Percentiles rank a stretch among this genome's conserved stretches.
phyloP scores from a whole-genome alignment of 2,113 vertebrate genomes.

The Tetraodon nigroviridis region DNA sequence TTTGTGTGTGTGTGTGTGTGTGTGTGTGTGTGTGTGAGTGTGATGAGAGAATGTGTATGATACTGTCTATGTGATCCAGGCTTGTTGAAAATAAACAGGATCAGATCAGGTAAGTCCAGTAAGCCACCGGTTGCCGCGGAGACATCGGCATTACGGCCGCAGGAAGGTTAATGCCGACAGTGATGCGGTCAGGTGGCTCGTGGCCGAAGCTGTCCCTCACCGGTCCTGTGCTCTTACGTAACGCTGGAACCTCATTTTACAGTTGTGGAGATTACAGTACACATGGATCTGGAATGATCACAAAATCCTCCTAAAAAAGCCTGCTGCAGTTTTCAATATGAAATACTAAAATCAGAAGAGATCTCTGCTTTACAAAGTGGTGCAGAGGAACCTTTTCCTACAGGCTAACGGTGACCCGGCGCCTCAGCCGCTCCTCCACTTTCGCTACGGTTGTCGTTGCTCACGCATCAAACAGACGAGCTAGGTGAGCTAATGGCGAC shows the following conservation, averaged over 20 bases:
- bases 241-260: conserved; percentile 3
- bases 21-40: not conserved
- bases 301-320: conserved; percentile 27
- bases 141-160: conserved; percentile 37
- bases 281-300: not conserved
- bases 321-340: conserved; percentile 45
- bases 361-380: conserved; percentile 10
- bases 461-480: conserved; percentile 21
- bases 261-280: not conserved
- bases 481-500: conserved; percentile 12
- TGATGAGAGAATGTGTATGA: too few species aligned
- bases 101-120: conserved; percentile 49
- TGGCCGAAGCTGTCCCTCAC: too few species aligned
- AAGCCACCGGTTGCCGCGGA: conserved; percentile 53
- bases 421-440: conserved; percentile 1
- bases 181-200: conserved; percentile 20
- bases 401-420: not conserved
- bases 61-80: conserved; percentile 31
- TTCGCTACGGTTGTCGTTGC: conserved; percentile 19
- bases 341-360: conserved; percentile 55
- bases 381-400: not conserved
- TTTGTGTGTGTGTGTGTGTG: not conserved
- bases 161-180: conserved; percentile 7
- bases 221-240: conserved; percentile 11
- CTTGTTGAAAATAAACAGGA: conserved; percentile 55